phyloP scores from a whole-genome alignment of 2,113 vertebrate species.

The Monopterus albus region DNA sequence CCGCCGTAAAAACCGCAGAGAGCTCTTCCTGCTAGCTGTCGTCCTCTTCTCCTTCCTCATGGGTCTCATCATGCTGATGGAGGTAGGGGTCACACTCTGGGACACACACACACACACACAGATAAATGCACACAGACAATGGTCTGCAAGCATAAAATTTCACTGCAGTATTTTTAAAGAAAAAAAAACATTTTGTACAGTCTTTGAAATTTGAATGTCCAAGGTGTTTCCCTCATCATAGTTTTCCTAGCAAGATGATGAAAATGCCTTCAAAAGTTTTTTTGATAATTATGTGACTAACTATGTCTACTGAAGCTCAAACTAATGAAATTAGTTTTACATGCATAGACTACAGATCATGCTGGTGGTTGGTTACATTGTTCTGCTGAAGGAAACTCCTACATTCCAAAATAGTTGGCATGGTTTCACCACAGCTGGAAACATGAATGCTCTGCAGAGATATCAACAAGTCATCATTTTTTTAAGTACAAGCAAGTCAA shows the following conservation, averaged over 20 bases:
- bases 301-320: neutral
- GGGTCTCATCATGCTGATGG: slow-evolving; percentile 93
- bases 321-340: neutral
- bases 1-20: slow-evolving; percentile 89
- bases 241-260: neutral
- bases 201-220: neutral
- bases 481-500: slow-evolving; percentile 53
- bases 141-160: neutral
- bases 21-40: slow-evolving; percentile 87
- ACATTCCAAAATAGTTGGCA: slow-evolving; percentile 40
- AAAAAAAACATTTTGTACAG: neutral
- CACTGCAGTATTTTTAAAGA: neutral
- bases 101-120: neutral
- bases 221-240: neutral
- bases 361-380: slow-evolving; percentile 39
- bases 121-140: slow-evolving; percentile 16
- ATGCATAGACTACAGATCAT: neutral
- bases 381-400: slow-evolving; percentile 34
- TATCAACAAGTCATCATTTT: slow-evolving; percentile 61
- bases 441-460: slow-evolving; percentile 63
- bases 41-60: slow-evolving; percentile 86
- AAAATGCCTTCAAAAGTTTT: too few relatives aligned
- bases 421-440: slow-evolving; percentile 64
- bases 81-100: slow-evolving; percentile 81
- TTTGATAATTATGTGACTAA: too few relatives aligned